Percentiles rank a stretch among this genome's conserved stretches.
Evolutionary conservation across 1,140 invertebrate genomes (phyloP).

Genomic region (Drosophila nasuta): DNA sequence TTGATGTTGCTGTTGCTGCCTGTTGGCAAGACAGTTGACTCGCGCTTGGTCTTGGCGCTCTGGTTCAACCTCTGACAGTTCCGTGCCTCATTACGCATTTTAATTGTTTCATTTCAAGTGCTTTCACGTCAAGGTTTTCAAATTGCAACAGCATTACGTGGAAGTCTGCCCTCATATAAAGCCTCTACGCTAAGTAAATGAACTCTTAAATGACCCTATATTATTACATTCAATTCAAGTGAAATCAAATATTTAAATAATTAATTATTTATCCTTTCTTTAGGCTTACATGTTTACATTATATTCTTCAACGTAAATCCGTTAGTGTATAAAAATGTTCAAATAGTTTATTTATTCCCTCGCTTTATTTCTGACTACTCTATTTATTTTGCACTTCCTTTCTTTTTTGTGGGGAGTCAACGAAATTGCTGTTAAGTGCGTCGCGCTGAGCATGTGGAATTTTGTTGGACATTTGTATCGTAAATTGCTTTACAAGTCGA

Average conservation of each 20-base stretch:
- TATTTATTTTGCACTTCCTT: conserved; percentile 1
- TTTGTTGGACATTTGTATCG: conserved; percentile 9
- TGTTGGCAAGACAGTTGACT: conserved; percentile 9
- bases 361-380: neutral
- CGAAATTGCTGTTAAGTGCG: conserved; percentile 24
- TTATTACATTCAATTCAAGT: too few relatives aligned
- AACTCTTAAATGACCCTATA: too few relatives aligned
- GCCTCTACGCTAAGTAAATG: neutral
- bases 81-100: conserved; percentile 49
- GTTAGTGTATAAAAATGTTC: neutral
- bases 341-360: neutral
- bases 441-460: conserved; percentile 9
- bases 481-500: conserved; percentile 29
- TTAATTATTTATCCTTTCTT: neutral
- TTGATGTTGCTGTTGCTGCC: neutral
- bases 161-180: neutral
- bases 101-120: conserved; percentile 64
- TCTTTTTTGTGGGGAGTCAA: neutral
- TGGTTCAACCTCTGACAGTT: conserved; percentile 22
- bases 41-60: neutral
- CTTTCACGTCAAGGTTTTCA: conserved; percentile 21
- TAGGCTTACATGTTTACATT: neutral
- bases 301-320: neutral
- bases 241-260: too few relatives aligned
- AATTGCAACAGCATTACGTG: conserved; percentile 10